These are phyloP conservation scores for Oriolus oriolus DNA, from an alignment of 2,113 vertebrate species.

Conservation along the genomic window DNA sequence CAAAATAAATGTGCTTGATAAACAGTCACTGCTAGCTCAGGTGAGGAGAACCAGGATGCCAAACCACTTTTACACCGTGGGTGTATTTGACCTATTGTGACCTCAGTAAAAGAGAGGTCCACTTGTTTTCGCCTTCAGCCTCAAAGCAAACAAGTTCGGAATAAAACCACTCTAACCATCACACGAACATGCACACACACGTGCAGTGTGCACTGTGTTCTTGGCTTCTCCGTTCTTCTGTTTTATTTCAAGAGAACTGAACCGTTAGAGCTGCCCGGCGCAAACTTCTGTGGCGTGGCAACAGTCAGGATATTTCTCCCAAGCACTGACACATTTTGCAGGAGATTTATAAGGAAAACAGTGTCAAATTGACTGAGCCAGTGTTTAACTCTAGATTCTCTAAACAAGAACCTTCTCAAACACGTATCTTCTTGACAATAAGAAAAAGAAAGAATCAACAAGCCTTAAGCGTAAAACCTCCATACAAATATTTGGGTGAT, in stretches of 20 bases:
- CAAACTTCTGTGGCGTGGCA: background rate
- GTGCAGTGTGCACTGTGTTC: background rate
- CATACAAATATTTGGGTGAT: background rate
- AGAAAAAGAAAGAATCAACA: background rate
- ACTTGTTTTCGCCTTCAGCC: background rate
- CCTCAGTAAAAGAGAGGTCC: background rate
- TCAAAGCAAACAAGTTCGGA: background rate
- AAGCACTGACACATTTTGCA: background rate
- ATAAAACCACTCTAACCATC: background rate
- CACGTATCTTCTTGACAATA: background rate
- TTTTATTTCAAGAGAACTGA: background rate
- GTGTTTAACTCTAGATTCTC: background rate
- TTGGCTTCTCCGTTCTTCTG: background rate
- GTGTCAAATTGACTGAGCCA: background rate
- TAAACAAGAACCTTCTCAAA: background rate
- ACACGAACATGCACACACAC: background rate
- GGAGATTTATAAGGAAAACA: background rate
- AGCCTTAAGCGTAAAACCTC: background rate
- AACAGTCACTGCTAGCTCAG: background rate
- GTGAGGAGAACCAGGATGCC: background rate
- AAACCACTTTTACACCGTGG: background rate
- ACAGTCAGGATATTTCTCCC: background rate
- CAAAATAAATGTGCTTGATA: background rate
- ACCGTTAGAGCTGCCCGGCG: fast-evolving
- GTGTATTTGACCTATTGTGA: background rate